These are phyloP conservation scores for Frankliniella fusca DNA, from an alignment of 2,888 invertebrate species.

Conservation along the genomic window DNA sequence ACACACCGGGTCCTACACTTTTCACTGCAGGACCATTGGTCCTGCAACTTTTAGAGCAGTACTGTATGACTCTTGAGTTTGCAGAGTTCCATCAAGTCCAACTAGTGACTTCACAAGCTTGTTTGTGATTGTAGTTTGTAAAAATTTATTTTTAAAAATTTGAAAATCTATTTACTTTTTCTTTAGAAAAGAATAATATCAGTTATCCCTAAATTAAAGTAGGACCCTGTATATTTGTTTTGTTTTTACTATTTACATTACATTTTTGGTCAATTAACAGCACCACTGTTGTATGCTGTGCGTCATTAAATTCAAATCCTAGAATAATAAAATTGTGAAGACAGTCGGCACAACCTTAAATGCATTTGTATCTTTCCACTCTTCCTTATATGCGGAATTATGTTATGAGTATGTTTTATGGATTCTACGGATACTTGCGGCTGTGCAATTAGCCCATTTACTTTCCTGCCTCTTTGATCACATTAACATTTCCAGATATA, in stretches of 20 bases:
- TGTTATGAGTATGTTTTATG: neutral
- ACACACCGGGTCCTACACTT: too few species aligned
- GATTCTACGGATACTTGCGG: neutral
- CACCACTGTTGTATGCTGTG: neutral
- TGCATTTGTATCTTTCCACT: neutral
- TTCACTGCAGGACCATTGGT: too few species aligned
- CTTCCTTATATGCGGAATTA: neutral
- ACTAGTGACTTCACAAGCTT: too few species aligned
- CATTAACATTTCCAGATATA: too few species aligned
- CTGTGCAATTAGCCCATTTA: too few species aligned
- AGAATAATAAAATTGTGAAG: neutral
- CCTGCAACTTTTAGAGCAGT: too few species aligned
- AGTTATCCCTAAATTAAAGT: neutral
- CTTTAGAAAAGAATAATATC: neutral
- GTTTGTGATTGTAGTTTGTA: too few species aligned
- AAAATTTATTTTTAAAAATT: neutral
- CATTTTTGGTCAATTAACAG: slow-evolving; percentile 1
- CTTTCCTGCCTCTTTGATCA: too few species aligned
- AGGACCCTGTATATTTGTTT: slow-evolving; percentile 20
- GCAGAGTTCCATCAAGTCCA: too few species aligned
- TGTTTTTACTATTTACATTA: neutral
- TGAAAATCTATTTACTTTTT: neutral
- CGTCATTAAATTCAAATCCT: neutral
- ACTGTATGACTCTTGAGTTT: too few species aligned
- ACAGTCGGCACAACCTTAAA: too few species aligned